Conservation (phyloP, 2,797 vertebrate species). For the Arvicola amphibius region DNA sequence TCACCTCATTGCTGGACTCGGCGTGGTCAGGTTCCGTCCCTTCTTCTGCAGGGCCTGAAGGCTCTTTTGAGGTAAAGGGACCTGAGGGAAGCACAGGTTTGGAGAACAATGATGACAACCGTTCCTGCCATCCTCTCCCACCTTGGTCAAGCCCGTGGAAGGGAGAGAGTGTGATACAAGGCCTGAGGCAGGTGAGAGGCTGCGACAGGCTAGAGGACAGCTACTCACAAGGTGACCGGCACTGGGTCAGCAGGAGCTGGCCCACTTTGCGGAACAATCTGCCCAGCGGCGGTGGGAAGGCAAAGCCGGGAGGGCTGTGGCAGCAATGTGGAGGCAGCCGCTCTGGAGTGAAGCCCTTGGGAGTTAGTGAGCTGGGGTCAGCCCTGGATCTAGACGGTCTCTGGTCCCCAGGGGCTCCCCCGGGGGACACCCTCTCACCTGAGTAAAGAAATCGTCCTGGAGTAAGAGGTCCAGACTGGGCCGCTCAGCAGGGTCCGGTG, state of each 20-base stretch:
- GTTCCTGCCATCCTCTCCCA: neutral
- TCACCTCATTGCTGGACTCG: slow-evolving; percentile 54
- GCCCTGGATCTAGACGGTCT: neutral
- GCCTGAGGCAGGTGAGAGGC: neutral
- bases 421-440: slow-evolving; percentile 46
- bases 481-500: slow-evolving; percentile 8
- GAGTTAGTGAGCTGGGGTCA: fast-evolving
- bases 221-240: slow-evolving; percentile 64
- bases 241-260: slow-evolving; percentile 24
- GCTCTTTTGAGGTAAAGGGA: neutral
- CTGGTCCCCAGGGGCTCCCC: neutral
- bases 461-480: slow-evolving; percentile 76
- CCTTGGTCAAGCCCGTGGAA: too few species aligned
- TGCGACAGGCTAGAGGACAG: neutral
- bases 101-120: neutral
- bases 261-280: slow-evolving; percentile 66
- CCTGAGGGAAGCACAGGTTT: slow-evolving; percentile 52
- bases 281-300: neutral
- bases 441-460: slow-evolving; percentile 82
- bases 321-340: slow-evolving; percentile 75
- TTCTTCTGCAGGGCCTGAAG: neutral
- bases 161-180: neutral
- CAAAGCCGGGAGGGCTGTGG: slow-evolving; percentile 61
- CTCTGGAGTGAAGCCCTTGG: slow-evolving; percentile 82
- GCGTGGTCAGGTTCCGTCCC: neutral